Evolutionary conservation across 1,140 invertebrate species (phyloP).

Genomic region (Hyles vespertilio): DNA sequence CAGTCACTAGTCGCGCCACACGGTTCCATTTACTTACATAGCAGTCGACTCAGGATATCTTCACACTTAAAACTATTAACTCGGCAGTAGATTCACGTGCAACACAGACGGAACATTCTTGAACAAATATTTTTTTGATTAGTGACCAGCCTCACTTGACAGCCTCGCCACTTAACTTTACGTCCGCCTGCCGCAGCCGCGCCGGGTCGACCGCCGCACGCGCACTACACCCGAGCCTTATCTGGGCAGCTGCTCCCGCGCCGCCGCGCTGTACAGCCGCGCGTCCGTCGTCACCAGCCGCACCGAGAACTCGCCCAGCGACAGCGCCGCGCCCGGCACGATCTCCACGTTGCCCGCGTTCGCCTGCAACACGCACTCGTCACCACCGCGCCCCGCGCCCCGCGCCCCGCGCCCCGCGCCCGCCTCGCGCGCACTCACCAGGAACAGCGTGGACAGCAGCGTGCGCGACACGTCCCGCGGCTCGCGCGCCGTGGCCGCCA

Average conservation of each 20-base stretch:
- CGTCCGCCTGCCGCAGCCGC: constrained; percentile 18
- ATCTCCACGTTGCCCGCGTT: constrained; percentile 55
- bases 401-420: neutral
- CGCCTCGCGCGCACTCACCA: constrained; percentile 19
- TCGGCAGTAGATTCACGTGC: no score
- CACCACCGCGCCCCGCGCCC: constrained; percentile 26
- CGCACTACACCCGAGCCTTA: no score
- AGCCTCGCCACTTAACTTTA: neutral
- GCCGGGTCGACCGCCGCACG: constrained; percentile 1
- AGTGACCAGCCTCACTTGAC: no score
- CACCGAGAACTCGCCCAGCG: constrained; percentile 36
- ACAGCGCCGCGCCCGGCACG: constrained; percentile 33
- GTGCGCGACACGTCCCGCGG: constrained; percentile 31
- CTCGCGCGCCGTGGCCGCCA: constrained; percentile 15
- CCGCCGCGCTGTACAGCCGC: constrained; percentile 18
- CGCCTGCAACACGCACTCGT: constrained; percentile 35
- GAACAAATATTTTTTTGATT: no score
- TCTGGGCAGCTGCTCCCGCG: neutral
- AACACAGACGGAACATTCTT: no score
- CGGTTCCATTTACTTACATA: no score
- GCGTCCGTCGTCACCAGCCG: constrained; percentile 35
- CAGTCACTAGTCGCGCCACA: no score
- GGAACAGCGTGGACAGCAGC: constrained; percentile 47
- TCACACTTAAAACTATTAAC: no score
- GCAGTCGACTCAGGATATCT: no score